Conservation (phyloP, 2,888 invertebrate species). For the Colostygia pectinataria region DNA sequence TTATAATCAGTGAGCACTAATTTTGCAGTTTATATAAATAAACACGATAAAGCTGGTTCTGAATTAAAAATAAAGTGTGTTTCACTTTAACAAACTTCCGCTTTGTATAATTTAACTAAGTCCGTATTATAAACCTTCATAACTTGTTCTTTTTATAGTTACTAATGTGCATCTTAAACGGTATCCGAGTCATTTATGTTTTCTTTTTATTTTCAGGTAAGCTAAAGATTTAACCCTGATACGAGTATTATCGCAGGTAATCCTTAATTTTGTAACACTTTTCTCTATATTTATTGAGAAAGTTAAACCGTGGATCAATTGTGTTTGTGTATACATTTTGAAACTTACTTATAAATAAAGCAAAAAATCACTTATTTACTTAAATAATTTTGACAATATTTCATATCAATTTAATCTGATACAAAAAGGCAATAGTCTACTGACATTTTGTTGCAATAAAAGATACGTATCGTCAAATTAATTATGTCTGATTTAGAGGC, state of each 20-base stretch:
- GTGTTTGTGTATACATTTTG: too few species aligned
- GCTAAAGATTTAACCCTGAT: constrained; percentile 27
- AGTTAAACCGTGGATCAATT: too few species aligned
- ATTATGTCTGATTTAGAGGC: constrained; percentile 49
- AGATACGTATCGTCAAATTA: constrained; percentile 43
- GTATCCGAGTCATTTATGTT: constrained; percentile 41
- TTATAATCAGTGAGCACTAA: constrained; percentile 10
- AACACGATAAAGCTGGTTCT: constrained; percentile 18
- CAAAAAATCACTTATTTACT: neutral
- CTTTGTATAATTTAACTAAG: constrained; percentile 41
- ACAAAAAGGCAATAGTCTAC: constrained; percentile 7
- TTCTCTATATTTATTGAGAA: too few species aligned
- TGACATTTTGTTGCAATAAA: constrained; percentile 23
- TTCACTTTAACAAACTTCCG: constrained; percentile 38
- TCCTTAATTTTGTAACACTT: neutral
- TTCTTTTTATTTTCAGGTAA: constrained; percentile 58
- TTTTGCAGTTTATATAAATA: constrained; percentile 19
- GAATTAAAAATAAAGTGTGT: constrained; percentile 19
- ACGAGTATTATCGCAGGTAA: constrained; percentile 16
- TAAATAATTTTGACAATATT: neutral
- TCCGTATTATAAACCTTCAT: constrained; percentile 36
- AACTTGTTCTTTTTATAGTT: constrained; percentile 44
- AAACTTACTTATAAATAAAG: neutral
- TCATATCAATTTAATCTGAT: constrained; percentile 1
- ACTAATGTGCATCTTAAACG: constrained; percentile 40